A percentile compares a stretch with the other conserved stretches of the same genome.
These are phyloP conservation scores for Ataeniobius toweri DNA, from an alignment of 2,797 vertebrate genomes.

Conservation along the genomic window DNA sequence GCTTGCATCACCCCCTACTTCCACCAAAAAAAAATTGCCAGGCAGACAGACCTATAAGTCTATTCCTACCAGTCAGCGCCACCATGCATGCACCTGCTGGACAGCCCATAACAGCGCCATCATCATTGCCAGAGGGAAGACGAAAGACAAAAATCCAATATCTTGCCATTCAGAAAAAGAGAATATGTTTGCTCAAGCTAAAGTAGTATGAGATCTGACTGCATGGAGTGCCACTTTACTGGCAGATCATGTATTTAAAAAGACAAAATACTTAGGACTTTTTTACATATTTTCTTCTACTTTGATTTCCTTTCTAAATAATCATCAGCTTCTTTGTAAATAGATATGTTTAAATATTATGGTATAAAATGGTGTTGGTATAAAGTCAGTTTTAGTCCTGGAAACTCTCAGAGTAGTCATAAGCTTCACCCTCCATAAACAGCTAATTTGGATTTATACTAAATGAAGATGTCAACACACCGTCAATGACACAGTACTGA, in stretches of 20 bases:
- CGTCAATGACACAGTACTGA: not conserved
- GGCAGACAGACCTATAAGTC: no score
- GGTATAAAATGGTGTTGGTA: not conserved
- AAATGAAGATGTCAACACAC: not conserved
- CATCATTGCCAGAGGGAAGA: no score
- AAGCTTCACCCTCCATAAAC: not conserved
- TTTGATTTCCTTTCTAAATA: not conserved
- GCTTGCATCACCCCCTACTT: no score
- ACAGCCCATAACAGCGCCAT: no score
- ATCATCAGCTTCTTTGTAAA: not conserved
- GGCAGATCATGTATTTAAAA: not conserved
- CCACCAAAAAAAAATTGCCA: no score
- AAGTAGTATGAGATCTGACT: not conserved
- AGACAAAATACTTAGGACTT: not conserved
- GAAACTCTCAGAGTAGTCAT: not conserved
- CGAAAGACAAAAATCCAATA: no score
- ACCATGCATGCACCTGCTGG: not conserved
- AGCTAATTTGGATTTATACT: not conserved
- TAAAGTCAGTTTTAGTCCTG: not conserved
- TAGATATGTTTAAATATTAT: not conserved
- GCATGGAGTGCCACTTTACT: not conserved
- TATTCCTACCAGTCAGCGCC: no score
- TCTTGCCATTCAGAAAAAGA: not conserved
- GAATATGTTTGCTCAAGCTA: constrained; percentile 2
- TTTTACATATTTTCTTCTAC: not conserved